Percentiles rank a stretch among this genome's conserved stretches.
Conservation (phyloP, 2,113 vertebrate genomes). For the Catagonus wagneri region DNA sequence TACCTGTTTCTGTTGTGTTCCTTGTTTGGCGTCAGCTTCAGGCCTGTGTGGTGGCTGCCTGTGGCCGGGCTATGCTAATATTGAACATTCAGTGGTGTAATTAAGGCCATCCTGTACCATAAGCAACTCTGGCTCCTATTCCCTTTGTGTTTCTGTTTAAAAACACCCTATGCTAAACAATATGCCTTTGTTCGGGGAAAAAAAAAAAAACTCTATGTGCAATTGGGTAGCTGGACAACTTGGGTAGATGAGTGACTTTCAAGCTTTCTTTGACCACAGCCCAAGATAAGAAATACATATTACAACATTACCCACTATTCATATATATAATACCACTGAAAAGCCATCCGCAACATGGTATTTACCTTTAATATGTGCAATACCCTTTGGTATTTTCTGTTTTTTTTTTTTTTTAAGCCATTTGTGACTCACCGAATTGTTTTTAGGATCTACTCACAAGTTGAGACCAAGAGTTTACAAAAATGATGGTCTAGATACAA, state of each 20-base stretch:
- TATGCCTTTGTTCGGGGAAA: conserved; percentile 68
- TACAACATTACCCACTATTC: conserved; percentile 12
- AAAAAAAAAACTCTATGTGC: not conserved
- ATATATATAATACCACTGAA: not conserved
- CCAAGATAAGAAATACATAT: conserved; percentile 48
- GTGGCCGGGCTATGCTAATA: conserved; percentile 58
- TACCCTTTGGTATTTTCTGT: not conserved
- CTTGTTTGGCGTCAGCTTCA: not conserved
- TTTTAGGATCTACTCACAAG: conserved; percentile 8
- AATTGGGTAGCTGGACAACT: not conserved
- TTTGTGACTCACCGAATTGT: not conserved
- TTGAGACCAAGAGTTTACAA: not conserved
- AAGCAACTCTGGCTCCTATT: conserved; percentile 53
- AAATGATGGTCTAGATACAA: conserved; percentile 65
- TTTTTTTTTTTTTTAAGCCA: not conserved
- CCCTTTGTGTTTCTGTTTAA: conserved; percentile 68
- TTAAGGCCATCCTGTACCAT: conserved; percentile 39
- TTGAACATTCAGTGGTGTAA: conserved; percentile 47
- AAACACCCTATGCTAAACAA: conserved; percentile 66
- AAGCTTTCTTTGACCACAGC: conserved; percentile 44
- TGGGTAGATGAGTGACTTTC: conserved; percentile 33
- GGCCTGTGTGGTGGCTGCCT: not conserved
- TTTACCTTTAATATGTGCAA: not conserved
- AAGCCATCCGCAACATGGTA: not conserved
- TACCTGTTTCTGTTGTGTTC: conserved; percentile 67